Evolutionary conservation across 2,888 invertebrate species (phyloP).

Genomic region (Branchellion lobata): DNA sequence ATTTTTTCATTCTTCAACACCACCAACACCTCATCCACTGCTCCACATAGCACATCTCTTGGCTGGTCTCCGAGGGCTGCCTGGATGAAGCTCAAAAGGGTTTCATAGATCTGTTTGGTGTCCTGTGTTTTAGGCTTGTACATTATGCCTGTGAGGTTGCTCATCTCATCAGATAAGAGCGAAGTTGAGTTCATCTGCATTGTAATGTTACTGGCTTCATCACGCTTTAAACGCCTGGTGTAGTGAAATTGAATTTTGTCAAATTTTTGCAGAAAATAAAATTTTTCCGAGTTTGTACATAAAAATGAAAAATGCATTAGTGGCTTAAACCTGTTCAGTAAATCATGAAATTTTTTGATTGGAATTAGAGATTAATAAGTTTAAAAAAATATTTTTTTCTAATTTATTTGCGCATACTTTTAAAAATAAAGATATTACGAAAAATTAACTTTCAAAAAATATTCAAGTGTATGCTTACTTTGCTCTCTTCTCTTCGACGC

Average conservation of each 20-base stretch:
- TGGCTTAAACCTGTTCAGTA: too few relatives aligned
- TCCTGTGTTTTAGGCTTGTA: conserved; percentile 96
- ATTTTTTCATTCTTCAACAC: conserved; percentile 91
- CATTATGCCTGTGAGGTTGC: conserved; percentile 89
- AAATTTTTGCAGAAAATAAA: too few relatives aligned
- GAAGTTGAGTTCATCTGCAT: conserved; percentile 75
- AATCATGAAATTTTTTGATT: too few relatives aligned
- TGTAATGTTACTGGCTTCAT: conserved; percentile 85
- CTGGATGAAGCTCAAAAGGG: conserved; percentile 91
- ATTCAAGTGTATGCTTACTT: too few relatives aligned
- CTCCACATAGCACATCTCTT: conserved; percentile 91
- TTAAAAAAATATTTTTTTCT: too few relatives aligned
- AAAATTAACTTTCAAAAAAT: too few relatives aligned
- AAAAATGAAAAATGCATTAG: too few relatives aligned
- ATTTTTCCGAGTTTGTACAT: too few relatives aligned
- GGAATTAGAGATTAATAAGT: too few relatives aligned
- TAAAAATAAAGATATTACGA: too few relatives aligned
- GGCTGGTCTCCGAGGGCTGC: conserved; percentile 95
- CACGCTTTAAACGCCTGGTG: conserved; percentile 63
- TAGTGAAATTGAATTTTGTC: too few relatives aligned
- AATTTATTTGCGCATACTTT: too few relatives aligned
- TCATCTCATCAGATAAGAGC: conserved; percentile 72
- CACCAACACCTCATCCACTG: conserved; percentile 95
- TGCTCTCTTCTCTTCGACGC: conserved; percentile 63
- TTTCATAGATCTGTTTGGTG: conserved; percentile 93